Conservation (phyloP, 2,113 vertebrate species). For the Phyllostomus hastatus region DNA sequence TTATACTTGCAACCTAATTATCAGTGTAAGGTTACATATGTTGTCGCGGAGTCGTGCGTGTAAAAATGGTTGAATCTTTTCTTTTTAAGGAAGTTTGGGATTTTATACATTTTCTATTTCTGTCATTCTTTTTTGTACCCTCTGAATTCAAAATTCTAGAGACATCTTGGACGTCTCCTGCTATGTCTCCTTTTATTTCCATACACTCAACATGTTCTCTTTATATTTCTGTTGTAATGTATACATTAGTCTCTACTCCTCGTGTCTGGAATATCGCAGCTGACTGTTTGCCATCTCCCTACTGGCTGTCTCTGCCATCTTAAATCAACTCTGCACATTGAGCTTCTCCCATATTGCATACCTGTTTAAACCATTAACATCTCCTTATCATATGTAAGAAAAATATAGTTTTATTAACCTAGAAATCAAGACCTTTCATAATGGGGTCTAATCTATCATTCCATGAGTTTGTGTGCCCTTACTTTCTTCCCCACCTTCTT, state of each 20-base stretch:
- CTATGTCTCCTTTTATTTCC: not conserved
- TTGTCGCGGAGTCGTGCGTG: not conserved
- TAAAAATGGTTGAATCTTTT: not conserved
- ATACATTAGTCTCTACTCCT: not conserved
- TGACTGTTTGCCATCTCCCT: not conserved
- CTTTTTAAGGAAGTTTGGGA: not conserved
- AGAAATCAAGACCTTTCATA: not conserved
- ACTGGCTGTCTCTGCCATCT: not conserved
- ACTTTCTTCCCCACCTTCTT: not conserved
- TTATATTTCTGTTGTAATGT: not conserved
- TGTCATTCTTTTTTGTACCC: conserved; percentile 29
- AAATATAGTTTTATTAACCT: not conserved
- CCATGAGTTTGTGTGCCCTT: not conserved
- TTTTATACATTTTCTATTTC: conserved; percentile 16
- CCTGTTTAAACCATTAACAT: not conserved
- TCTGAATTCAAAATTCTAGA: not conserved
- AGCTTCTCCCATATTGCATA: not conserved
- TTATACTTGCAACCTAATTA: not conserved
- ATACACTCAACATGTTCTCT: not conserved
- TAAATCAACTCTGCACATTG: not conserved
- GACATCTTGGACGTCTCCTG: not conserved
- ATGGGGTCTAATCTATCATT: not conserved
- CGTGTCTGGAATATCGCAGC: not conserved
- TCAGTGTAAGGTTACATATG: not conserved
- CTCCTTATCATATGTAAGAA: not conserved